phyloP scores from a whole-genome alignment of 2,888 invertebrate genomes.

The Tipula helvola region DNA sequence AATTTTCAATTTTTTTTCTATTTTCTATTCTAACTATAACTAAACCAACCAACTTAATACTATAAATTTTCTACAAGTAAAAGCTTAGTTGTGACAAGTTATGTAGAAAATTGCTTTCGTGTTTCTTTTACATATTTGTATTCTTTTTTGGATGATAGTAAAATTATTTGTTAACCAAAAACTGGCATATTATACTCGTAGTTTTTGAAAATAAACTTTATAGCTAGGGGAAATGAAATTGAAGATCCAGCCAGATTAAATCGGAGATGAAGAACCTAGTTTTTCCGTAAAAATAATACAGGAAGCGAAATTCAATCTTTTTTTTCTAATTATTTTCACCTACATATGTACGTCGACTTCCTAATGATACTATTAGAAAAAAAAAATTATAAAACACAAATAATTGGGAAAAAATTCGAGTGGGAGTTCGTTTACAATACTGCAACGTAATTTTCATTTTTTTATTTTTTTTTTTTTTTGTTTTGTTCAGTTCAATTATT shows the following conservation, averaged over 20 bases:
- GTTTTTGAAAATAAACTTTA: not conserved
- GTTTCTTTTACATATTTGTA: not conserved
- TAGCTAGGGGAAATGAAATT: not conserved
- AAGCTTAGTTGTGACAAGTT: constrained; percentile 4
- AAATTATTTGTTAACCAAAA: not conserved
- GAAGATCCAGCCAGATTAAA: not conserved
- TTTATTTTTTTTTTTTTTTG: not conserved
- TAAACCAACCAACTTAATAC: not conserved
- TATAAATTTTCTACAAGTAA: not conserved
- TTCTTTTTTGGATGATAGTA: not conserved
- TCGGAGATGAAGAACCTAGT: not conserved
- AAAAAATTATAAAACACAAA: not conserved
- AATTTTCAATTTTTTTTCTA: not conserved
- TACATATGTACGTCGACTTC: not conserved
- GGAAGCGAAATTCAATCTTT: not conserved
- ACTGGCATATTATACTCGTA: not conserved
- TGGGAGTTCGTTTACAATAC: not conserved
- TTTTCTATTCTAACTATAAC: not conserved
- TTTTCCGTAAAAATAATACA: not conserved
- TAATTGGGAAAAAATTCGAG: not conserved
- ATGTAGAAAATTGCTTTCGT: not conserved
- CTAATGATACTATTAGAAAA: not conserved
- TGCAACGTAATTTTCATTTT: not conserved
- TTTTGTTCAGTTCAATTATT: not conserved
- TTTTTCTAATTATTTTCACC: not conserved